Conservation (phyloP, 2,797 vertebrate genomes). For the Molossus alvarezi region DNA sequence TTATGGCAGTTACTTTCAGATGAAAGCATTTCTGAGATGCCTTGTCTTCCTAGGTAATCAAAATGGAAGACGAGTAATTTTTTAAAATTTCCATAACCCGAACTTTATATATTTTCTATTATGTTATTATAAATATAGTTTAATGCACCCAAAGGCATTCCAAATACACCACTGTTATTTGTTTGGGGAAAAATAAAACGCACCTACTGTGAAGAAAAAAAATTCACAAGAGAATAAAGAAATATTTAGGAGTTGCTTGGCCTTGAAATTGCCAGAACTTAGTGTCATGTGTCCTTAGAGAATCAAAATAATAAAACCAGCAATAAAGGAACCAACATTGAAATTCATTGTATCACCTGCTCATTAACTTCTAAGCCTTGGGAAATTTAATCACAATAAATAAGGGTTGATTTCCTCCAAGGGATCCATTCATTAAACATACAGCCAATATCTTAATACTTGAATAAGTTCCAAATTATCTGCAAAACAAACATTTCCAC, state of each 20-base stretch:
- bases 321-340: neutral
- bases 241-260: constrained; percentile 46
- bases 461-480: neutral
- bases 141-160: neutral
- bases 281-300: constrained; percentile 22
- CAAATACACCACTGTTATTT: constrained; percentile 16
- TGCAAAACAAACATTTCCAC: constrained; percentile 11
- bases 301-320: constrained; percentile 15
- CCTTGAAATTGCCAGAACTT: constrained; percentile 61
- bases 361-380: neutral
- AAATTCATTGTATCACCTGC: constrained; percentile 58
- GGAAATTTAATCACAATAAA: neutral
- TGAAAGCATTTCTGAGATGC: neutral
- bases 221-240: constrained; percentile 37
- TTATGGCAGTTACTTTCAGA: neutral
- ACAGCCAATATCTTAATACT: neutral
- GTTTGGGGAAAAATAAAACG: neutral
- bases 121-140: constrained; percentile 3
- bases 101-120: constrained; percentile 44
- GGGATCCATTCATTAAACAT: neutral
- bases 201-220: neutral
- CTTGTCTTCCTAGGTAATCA: constrained; percentile 26
- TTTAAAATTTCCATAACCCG: neutral
- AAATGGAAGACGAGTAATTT: constrained; percentile 23
- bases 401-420: constrained; percentile 13